Conservation (phyloP, 1,140 invertebrate species). For the Trinorchestia longiramus region DNA sequence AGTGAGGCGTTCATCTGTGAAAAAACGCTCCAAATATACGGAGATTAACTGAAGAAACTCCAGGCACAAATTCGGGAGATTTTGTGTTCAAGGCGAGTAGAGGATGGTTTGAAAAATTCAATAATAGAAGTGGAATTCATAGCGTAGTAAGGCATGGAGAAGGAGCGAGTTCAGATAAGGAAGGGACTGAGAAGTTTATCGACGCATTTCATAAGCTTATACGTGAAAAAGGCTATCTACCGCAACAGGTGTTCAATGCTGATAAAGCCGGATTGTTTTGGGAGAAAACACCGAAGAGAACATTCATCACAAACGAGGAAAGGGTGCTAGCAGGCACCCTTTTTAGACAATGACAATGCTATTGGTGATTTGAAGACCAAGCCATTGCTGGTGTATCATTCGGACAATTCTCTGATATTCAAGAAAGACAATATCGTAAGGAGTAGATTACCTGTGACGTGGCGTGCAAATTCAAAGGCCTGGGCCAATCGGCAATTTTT, state of each 20-base stretch:
- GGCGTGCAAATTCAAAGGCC: constrained; percentile 10
- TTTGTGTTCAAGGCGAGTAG: too few species aligned
- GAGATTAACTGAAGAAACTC: too few species aligned
- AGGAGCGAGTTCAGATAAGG: too few species aligned
- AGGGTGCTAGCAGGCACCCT: background rate
- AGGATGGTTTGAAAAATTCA: background rate
- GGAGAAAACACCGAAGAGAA: constrained; percentile 22
- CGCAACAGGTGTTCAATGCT: constrained; percentile 36
- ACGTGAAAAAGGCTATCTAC: too few species aligned
- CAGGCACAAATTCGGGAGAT: too few species aligned
- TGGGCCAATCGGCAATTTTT: background rate
- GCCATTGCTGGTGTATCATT: constrained; percentile 36
- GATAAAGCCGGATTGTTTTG: constrained; percentile 44
- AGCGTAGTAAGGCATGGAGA: background rate
- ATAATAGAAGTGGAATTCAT: too few species aligned
- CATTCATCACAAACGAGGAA: constrained; percentile 33
- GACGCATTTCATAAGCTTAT: too few species aligned
- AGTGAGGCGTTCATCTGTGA: too few species aligned
- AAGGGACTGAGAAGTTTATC: too few species aligned
- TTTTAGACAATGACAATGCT: background rate
- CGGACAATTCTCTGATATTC: background rate
- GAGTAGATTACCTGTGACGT: background rate
- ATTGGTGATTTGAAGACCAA: constrained; percentile 5
- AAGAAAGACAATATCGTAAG: background rate
- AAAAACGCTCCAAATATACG: background rate